phyloP scores from a whole-genome alignment of 2,113 vertebrate genomes.

The Microcebus jonahi region DNA sequence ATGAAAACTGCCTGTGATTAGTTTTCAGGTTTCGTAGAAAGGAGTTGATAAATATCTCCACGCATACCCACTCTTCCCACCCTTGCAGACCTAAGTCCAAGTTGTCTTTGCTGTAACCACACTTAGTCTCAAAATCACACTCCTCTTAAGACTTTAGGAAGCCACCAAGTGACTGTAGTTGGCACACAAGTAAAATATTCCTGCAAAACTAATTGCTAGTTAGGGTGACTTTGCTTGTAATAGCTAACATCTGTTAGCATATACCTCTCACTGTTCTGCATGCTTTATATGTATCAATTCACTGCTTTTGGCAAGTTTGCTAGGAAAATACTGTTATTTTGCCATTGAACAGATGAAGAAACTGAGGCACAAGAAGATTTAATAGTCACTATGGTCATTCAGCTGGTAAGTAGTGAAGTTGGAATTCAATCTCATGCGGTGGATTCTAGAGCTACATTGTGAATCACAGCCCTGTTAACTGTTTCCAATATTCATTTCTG shows the following conservation, averaged over 20 bases:
- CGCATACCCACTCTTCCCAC: fast-evolving
- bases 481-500: not conserved
- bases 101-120: not conserved
- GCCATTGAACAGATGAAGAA: not conserved
- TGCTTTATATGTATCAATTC: not conserved
- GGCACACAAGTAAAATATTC: not conserved
- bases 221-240: not conserved
- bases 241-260: not conserved
- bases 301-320: not conserved
- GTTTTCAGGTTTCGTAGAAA: not conserved
- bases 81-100: not conserved
- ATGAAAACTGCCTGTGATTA: not conserved
- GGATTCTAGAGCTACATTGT: not conserved
- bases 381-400: not conserved
- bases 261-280: not conserved
- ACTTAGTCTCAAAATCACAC: not conserved
- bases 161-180: not conserved
- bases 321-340: not conserved
- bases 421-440: not conserved
- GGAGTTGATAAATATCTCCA: not conserved
- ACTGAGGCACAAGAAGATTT: not conserved
- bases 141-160: not conserved
- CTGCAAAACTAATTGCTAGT: not conserved
- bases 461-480: not conserved
- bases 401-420: not conserved